phyloP scores from a whole-genome alignment of 1,140 invertebrate species.

The Phthorimaea operculella region DNA sequence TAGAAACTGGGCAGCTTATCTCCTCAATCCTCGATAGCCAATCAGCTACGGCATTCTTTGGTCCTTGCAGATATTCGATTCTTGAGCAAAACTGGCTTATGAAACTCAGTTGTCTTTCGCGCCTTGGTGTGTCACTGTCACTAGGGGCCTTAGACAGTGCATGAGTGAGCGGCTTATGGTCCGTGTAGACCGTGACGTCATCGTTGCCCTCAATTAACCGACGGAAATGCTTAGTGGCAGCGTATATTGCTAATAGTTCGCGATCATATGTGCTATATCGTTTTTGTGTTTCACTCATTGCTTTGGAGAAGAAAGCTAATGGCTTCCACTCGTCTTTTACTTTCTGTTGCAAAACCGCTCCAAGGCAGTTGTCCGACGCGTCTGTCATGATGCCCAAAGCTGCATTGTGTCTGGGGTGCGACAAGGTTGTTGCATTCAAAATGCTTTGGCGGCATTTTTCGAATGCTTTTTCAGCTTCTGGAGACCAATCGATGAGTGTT shows the following conservation, averaged over 20 bases:
- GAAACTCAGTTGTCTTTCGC: neutral
- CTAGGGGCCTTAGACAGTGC: neutral
- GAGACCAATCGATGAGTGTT: neutral
- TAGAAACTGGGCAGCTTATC: neutral
- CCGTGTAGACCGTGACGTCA: neutral
- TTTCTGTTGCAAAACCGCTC: neutral
- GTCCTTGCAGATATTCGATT: neutral
- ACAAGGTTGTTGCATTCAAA: neutral
- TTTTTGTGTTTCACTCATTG: neutral
- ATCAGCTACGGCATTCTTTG: neutral
- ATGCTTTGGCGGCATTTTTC: neutral
- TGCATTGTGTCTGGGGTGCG: neutral
- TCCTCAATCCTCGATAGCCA: neutral
- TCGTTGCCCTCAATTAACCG: neutral
- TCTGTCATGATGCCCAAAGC: neutral
- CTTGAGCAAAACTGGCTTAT: neutral
- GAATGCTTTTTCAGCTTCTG: neutral
- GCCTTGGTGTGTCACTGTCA: neutral
- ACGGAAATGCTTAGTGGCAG: neutral
- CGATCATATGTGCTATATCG: neutral
- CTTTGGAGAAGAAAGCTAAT: neutral
- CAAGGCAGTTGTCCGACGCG: neutral
- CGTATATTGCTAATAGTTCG: neutral
- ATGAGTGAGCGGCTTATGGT: neutral
- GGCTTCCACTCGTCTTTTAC: neutral